phyloP scores from a whole-genome alignment of 2,113 vertebrate species.

The Myanophis thanlyinensis region DNA sequence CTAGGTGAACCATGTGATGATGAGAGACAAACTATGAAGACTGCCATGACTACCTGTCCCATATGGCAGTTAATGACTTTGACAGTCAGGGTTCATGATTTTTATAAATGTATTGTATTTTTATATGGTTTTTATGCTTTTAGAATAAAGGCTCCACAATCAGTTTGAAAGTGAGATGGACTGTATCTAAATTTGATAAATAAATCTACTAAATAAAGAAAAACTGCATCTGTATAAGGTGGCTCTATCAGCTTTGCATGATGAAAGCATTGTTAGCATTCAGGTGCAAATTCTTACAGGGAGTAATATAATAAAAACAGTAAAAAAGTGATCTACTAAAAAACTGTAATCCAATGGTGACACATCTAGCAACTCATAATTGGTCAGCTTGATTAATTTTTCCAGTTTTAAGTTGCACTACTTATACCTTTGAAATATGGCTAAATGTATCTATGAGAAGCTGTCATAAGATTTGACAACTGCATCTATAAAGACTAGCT shows the following conservation, averaged over 20 bases:
- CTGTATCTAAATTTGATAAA: not conserved
- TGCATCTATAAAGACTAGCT: not conserved
- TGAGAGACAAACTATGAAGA: not conserved
- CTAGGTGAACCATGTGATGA: not conserved
- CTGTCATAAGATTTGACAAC: not conserved
- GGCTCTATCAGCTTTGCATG: not conserved
- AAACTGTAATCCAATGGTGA: not conserved
- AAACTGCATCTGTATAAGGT: not conserved
- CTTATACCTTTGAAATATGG: not conserved
- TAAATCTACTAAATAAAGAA: not conserved
- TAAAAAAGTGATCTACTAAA: not conserved
- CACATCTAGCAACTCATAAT: not conserved
- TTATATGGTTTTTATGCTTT: not conserved
- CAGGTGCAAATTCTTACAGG: not conserved
- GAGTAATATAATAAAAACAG: not conserved
- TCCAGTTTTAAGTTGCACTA: not conserved
- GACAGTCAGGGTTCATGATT: not conserved
- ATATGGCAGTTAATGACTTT: not conserved
- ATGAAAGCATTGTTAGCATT: not conserved
- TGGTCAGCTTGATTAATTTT: not conserved
- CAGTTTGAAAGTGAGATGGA: not conserved
- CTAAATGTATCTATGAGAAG: not conserved
- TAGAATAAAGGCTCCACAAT: not conserved
- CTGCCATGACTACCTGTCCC: not conserved
- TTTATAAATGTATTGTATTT: not conserved